Evolutionary conservation across 2,888 invertebrate genomes (phyloP), one percentile per base, ranked within the genome.

Genomic region (Diploptera punctata): DNA sequence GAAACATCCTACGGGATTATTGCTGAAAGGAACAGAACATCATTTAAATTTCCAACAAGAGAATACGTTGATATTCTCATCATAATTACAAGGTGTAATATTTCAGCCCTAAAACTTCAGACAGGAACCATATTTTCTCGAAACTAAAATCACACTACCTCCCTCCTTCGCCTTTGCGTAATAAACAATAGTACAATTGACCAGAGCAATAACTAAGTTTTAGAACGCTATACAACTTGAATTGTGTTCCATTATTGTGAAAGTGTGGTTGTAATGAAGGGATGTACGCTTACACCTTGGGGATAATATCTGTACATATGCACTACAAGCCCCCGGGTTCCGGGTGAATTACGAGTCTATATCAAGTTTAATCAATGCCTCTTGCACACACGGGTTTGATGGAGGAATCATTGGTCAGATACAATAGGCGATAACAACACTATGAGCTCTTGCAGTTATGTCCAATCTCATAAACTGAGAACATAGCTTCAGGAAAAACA

Each of bases 111-210:
- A 33, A 33, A 5, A 38, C 4, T 18, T 31, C 1, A 61, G 33
- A 61, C 10, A 33, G 61, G 44, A 61, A 44, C 26, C 21, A n/a
- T 44, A 65, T 65, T 65, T 44, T 65, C 43, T 24, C 13, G 2
- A 33, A 33, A 26, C 26, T 16, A 1, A 44, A 44, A 3, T 4
- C 44, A 44, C 38, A 61, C 38, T 38, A 61, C 19, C 38, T 21
- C 61, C 38, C 61, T 18, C 21, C 61, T 26, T 38, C 19, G 19
- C 38, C 33, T 38, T 33, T 38, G 38, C 9, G 21, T 38, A 61
- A 61, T 61, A 61, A 61, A 38, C 38, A 38, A 33, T 19, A 16
- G 60, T 13, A 43, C 10, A 65, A 65, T 9, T 65, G 44, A 21
- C 65, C 44, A 57, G 57, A 29, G 57, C 4, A n/a, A 29, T 57